Conservation (phyloP, 2,797 vertebrate genomes). For the Paguma larvata region DNA sequence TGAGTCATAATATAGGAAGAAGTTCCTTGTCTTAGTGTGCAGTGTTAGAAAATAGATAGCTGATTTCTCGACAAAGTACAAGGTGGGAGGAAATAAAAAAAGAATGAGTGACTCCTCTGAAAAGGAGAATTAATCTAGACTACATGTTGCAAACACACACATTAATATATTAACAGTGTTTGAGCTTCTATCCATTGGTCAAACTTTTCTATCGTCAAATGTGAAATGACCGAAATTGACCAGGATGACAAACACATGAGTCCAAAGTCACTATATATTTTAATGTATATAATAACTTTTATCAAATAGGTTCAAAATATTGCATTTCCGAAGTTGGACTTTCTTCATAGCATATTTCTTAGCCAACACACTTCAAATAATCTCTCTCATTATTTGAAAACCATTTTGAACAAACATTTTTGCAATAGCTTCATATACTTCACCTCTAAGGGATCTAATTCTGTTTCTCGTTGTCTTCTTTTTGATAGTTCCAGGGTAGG, state of each 20-base stretch:
- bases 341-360: background rate
- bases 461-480: slow-evolving; percentile 51
- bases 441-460: background rate
- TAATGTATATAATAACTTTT: background rate
- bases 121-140: slow-evolving; percentile 41
- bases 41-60: slow-evolving; percentile 66
- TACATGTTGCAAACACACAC: background rate
- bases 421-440: background rate
- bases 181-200: background rate
- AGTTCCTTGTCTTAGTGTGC: slow-evolving; percentile 25
- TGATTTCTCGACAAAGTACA: slow-evolving; percentile 64
- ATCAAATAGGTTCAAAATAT: background rate
- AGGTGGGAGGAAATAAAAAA: slow-evolving; percentile 49
- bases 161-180: background rate
- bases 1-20: slow-evolving; percentile 66
- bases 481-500: background rate
- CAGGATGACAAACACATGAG: background rate
- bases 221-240: background rate
- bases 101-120: slow-evolving; percentile 39
- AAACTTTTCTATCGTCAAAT: background rate
- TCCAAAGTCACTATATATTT: slow-evolving; percentile 19
- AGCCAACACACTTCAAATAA: background rate
- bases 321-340: background rate
- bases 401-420: background rate
- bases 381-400: slow-evolving; percentile 24